Base-by-base conservation (phyloP, 2,797 vertebrate genomes). In the Craterocephalus amniculus region DNA sequence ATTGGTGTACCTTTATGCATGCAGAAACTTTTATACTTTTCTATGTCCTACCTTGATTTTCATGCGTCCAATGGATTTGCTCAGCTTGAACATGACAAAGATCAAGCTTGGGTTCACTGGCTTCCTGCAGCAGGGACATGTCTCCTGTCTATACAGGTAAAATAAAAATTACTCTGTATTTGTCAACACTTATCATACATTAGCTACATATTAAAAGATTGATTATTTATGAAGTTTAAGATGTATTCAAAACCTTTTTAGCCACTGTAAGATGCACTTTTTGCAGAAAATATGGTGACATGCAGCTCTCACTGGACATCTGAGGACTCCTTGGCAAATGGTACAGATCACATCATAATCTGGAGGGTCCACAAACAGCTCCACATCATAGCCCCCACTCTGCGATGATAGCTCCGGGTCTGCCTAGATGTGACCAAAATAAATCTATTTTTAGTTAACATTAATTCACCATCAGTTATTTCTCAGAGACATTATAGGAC, bases 221-320 rank as follows among this genome's bases (percentile, higher is more conserved):
- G 6, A 56, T 55, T 13, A n/a, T 69, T 55, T 65, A 18, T 36
- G 5, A 6, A 26, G 9, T 24, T 51, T 35, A 2, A 6, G 29
- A 69, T 56, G 31, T 40, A 22, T 40, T 49, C 13, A 29, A 29
- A 84, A 96, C 95, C 95, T 94, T 80, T 94, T 95, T 57, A 97
- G 92, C 96, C 96, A 97, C 64, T 88, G 95, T 60, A 95, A 83
- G 79, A 97, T 96, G 83, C 96, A 97, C 81, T 94, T 96, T 82
- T 96, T 95, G 92, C 96, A 97, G 92, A 96, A 97, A 79, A 96
- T 89, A 78, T 97, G 96, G 79, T 95, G 92, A 82, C 96, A 97
- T 4, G 93, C 91, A 13, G 96, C 90, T 85, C 95, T 94, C 16
- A 96, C 93, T 0, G 96, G 96, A 79, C 91, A 95, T 76, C 91